A percentile compares a stretch with the other conserved stretches of the same genome.
Evolutionary conservation across 2,797 vertebrate genomes (phyloP).

Genomic region (Pangasius mekongensis): DNA sequence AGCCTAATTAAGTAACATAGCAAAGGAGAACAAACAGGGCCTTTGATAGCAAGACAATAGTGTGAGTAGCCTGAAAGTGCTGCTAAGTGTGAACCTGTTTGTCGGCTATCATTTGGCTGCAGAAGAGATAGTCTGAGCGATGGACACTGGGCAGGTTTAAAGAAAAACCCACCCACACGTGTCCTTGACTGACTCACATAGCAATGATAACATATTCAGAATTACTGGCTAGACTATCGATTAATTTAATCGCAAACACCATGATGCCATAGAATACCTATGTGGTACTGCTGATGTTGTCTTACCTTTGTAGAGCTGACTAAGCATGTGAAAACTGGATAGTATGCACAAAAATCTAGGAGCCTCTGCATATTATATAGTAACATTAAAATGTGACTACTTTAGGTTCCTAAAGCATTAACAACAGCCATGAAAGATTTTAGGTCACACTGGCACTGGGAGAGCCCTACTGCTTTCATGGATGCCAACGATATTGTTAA

Average conservation of each 20-base stretch:
- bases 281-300: not conserved
- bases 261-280: not conserved
- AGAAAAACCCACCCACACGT: conserved; percentile 33
- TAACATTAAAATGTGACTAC: too few species aligned
- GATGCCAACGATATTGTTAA: not conserved
- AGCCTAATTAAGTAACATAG: not conserved
- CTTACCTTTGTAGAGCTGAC: conserved; percentile 5
- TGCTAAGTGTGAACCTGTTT: conserved; percentile 38
- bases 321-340: not conserved
- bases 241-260: not conserved
- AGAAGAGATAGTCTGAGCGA: conserved; percentile 1
- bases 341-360: not conserved
- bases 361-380: not conserved
- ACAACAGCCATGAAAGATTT: not conserved
- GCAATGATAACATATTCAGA: conserved; percentile 1
- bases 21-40: conserved; percentile 1
- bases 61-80: not conserved
- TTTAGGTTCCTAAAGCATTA: not conserved
- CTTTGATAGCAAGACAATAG: conserved; percentile 29
- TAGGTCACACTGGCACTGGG: not conserved
- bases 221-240: not conserved
- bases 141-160: conserved; percentile 26
- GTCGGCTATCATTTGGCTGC: not conserved
- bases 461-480: not conserved
- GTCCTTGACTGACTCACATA: conserved; percentile 11